Base-by-base conservation (phyloP, 2,888 invertebrate species). In the Stenolophus ochropezus region DNA sequence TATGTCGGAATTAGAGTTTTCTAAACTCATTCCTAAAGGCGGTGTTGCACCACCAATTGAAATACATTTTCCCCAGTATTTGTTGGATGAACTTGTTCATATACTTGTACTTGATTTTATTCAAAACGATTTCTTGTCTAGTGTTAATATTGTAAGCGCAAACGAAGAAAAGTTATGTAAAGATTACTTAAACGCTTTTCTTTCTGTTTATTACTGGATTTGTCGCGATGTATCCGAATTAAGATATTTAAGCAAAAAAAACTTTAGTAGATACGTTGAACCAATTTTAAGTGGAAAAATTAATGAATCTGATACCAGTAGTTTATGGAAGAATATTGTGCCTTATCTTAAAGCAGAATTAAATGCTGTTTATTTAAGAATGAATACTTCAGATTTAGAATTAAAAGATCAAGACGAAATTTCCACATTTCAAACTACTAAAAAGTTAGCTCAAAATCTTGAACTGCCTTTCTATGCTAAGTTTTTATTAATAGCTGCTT, bases 401-500 rank as follows among this genome's bases (percentile, higher is more conserved):
- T 84, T 25, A 0, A 49, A 82, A 73, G 25, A 53, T 76, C 42
- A 73, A 0, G 20, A 33, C 1, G 73, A 73, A 14, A 73, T 71
- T 25, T 51, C 56, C 4, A 11, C 11, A 18, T 33, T 71, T 18
- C 42, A 71, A 20, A 53, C 85, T 4, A 87, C 86, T 69, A 86
- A 86, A 65, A 87, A 86, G 25, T 89, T 93, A 85, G 93, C 93
- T 0, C 93, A 93, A 83, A 93, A 93, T 75, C 91, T 96, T 33
- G 96, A 96, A 86, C 87, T 98, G 2, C 98, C 98, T 0, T 97
- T 93, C 87, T 97, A 96, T 89, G 95, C 96, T 0, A 98, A 98
- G 89, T 97, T 93, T 88, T 91, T 98, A 42, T 90, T 98, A 1
- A 95, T 98, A 23, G 96, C 98, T 4, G 95, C 97, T 0, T 98